Conservation (phyloP, 2,888 invertebrate species). For the Malachius bipustulatus region DNA sequence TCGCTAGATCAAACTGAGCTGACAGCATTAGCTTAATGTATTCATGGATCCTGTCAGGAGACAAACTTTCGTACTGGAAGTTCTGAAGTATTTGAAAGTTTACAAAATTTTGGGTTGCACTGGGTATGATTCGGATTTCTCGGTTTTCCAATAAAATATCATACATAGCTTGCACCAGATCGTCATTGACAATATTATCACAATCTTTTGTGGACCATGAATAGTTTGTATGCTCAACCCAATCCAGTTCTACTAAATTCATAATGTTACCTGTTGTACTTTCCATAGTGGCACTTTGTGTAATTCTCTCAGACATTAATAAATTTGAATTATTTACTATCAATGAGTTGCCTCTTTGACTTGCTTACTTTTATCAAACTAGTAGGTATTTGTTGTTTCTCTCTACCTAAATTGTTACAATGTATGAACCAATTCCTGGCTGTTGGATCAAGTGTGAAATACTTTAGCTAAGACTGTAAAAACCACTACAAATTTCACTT, state of each 20-base stretch:
- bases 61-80: slow-evolving; percentile 41
- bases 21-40: slow-evolving; percentile 41
- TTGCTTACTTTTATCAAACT: too few relatives aligned
- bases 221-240: slow-evolving; percentile 46
- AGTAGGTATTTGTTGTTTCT: too few relatives aligned
- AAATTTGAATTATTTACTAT: too few relatives aligned
- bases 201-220: slow-evolving; percentile 47
- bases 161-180: slow-evolving; percentile 42
- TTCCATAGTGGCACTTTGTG: too few relatives aligned
- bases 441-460: too few relatives aligned
- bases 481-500: too few relatives aligned
- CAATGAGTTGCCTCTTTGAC: too few relatives aligned
- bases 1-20: slow-evolving; percentile 43
- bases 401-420: too few relatives aligned
- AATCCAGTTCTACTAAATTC: slow-evolving; percentile 38
- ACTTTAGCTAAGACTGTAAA: too few relatives aligned
- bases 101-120: slow-evolving; percentile 28
- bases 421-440: too few relatives aligned
- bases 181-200: slow-evolving; percentile 42
- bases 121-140: slow-evolving; percentile 35
- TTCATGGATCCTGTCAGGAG: slow-evolving; percentile 40
- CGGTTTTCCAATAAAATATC: slow-evolving; percentile 43
- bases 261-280: too few relatives aligned
- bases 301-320: too few relatives aligned
- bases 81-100: slow-evolving; percentile 38